phyloP scores from a whole-genome alignment of 2,888 invertebrate genomes.

The Ischnus inquisitorius region DNA sequence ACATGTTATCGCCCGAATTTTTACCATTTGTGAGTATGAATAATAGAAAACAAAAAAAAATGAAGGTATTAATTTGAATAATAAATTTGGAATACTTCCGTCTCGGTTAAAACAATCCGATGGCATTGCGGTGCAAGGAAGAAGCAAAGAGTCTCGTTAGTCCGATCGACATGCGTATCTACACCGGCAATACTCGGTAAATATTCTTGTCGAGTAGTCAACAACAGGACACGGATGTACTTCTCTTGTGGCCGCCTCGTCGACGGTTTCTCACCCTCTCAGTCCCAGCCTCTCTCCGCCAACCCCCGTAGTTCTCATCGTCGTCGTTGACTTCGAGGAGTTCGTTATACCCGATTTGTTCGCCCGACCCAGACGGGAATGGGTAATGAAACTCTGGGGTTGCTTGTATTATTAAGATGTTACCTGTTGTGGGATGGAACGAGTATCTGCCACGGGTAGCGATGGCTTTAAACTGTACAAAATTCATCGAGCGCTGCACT shows the following conservation, averaged over 20 bases:
- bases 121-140: not conserved
- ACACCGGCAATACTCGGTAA: slow-evolving; percentile 19
- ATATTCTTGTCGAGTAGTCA: slow-evolving; percentile 24
- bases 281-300: not conserved
- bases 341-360: slow-evolving; percentile 83
- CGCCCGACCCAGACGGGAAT: slow-evolving; percentile 78
- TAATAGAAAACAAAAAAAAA: too few relatives aligned
- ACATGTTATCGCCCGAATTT: too few relatives aligned
- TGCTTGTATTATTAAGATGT: slow-evolving; percentile 83
- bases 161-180: not conserved
- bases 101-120: too few relatives aligned
- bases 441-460: slow-evolving; percentile 63
- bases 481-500: not conserved
- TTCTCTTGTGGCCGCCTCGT: slow-evolving; percentile 29
- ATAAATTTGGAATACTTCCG: too few relatives aligned
- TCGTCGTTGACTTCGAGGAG: slow-evolving; percentile 74
- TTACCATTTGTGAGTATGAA: too few relatives aligned
- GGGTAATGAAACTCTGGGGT: slow-evolving; percentile 82
- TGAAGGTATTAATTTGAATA: too few relatives aligned
- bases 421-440: slow-evolving; percentile 71
- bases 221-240: not conserved
- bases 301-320: slow-evolving; percentile 17
- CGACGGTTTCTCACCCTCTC: slow-evolving; percentile 46
- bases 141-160: not conserved
- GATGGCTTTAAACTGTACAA: slow-evolving; percentile 67